phyloP scores from a whole-genome alignment of 2,797 vertebrate genomes.

The Lacerta viridis region DNA sequence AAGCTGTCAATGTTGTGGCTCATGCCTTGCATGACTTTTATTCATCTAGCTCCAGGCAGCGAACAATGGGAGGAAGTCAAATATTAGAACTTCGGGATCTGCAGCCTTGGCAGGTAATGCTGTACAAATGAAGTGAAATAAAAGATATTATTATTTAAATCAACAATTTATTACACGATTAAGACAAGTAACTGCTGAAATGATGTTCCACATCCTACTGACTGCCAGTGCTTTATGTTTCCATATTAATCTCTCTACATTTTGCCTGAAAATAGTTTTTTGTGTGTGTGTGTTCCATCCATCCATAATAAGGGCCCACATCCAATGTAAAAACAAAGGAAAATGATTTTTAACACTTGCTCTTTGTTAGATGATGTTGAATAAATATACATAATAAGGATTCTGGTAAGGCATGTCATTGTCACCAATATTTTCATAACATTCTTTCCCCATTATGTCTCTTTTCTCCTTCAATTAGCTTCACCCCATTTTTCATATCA shows the following conservation, averaged over 20 bases:
- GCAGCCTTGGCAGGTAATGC: conserved; percentile 17
- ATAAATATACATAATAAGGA: neutral
- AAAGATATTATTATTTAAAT: neutral
- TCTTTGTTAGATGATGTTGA: neutral
- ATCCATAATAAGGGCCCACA: neutral
- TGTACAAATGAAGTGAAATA: too few species aligned
- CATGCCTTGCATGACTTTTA: neutral
- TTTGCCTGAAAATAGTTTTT: neutral
- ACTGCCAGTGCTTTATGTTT: neutral
- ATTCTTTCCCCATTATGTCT: too few species aligned
- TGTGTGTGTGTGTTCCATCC: too few species aligned
- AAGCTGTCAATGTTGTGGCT: neutral
- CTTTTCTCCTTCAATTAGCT: neutral
- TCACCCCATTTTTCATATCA: neutral
- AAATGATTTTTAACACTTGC: neutral
- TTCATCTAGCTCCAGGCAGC: neutral
- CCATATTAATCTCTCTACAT: neutral
- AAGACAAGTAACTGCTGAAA: neutral
- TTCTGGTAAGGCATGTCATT: neutral
- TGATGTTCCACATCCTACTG: neutral
- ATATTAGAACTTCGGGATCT: neutral
- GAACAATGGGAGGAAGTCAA: too few species aligned
- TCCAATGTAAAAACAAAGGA: too few species aligned
- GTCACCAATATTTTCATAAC: neutral
- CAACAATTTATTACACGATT: neutral